A percentile compares a stretch with the other conserved stretches of the same genome.
Evolutionary conservation across 2,113 vertebrate genomes (phyloP).

Genomic region (Catharus fuscescens): DNA sequence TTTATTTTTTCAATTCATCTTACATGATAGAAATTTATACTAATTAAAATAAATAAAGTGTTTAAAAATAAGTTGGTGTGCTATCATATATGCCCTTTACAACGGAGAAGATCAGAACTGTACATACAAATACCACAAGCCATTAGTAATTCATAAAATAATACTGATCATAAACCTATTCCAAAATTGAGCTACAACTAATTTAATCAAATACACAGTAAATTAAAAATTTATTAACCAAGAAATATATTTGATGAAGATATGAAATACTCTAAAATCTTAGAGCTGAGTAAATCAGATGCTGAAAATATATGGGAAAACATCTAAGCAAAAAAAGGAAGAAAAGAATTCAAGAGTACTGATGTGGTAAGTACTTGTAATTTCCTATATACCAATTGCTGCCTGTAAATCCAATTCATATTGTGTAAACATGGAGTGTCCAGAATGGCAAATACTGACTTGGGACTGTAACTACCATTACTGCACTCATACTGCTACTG

Average conservation of each 20-base stretch:
- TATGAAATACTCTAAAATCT: neutral
- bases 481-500: conserved; percentile 13
- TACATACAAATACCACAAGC: conserved; percentile 62
- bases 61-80: conserved; percentile 65
- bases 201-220: conserved; percentile 37
- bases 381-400: conserved; percentile 8
- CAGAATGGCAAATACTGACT: conserved; percentile 35
- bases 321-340: neutral
- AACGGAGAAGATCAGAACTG: conserved; percentile 52
- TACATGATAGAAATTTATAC: conserved; percentile 63
- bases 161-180: conserved; percentile 68
- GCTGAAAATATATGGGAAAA: neutral
- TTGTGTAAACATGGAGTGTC: conserved; percentile 39
- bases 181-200: conserved; percentile 59
- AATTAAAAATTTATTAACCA: conserved; percentile 41
- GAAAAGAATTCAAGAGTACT: neutral
- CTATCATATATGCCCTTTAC: conserved; percentile 69
- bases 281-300: neutral
- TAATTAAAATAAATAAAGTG: conserved; percentile 78
- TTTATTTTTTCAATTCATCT: conserved; percentile 58
- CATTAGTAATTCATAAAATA: conserved; percentile 62
- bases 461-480: neutral
- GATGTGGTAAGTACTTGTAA: neutral
- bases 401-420: conserved; percentile 18
- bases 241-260: conserved; percentile 15